Evolutionary conservation across 2,888 invertebrate genomes (phyloP).

Genomic region (Pyrochroa serraticornis): DNA sequence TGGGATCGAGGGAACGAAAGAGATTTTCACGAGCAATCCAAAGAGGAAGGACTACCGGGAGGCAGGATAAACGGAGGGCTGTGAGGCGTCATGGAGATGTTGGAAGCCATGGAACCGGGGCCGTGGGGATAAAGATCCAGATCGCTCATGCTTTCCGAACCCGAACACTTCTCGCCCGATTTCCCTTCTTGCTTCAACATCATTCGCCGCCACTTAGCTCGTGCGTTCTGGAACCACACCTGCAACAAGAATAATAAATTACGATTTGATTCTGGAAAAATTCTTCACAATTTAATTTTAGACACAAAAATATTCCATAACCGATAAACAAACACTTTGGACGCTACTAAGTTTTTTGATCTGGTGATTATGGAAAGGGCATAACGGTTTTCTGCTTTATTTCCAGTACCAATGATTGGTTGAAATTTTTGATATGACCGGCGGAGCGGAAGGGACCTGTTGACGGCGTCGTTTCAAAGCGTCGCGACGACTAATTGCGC

Average conservation of each 20-base stretch:
- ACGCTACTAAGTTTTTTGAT: too few relatives aligned
- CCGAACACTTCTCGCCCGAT: conserved; percentile 71
- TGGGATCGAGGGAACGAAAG: too few relatives aligned
- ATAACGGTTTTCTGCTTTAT: not conserved
- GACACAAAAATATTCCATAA: too few relatives aligned
- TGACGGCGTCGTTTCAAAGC: conserved; percentile 1
- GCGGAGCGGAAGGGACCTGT: too few relatives aligned
- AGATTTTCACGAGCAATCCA: conserved; percentile 72
- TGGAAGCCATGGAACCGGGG: conserved; percentile 67
- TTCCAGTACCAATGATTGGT: not conserved
- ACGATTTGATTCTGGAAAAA: not conserved
- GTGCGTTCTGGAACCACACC: conserved; percentile 96
- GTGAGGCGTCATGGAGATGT: conserved; percentile 70
- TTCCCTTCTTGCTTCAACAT: conserved; percentile 82
- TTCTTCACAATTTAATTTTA: too few relatives aligned
- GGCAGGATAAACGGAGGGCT: conserved; percentile 75
- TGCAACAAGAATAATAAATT: conserved; percentile 62
- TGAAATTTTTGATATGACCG: too few relatives aligned
- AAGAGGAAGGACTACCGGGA: conserved; percentile 72
- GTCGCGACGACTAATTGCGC: conserved; percentile 5
- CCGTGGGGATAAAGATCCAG: conserved; percentile 65
- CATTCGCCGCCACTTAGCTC: conserved; percentile 92
- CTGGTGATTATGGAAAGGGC: too few relatives aligned
- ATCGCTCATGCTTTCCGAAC: conserved; percentile 66
- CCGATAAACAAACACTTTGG: too few relatives aligned